Evolutionary conservation across 2,113 vertebrate species (phyloP), one percentile per base, ranked within the genome.

Genomic region (Rhineura floridana): DNA sequence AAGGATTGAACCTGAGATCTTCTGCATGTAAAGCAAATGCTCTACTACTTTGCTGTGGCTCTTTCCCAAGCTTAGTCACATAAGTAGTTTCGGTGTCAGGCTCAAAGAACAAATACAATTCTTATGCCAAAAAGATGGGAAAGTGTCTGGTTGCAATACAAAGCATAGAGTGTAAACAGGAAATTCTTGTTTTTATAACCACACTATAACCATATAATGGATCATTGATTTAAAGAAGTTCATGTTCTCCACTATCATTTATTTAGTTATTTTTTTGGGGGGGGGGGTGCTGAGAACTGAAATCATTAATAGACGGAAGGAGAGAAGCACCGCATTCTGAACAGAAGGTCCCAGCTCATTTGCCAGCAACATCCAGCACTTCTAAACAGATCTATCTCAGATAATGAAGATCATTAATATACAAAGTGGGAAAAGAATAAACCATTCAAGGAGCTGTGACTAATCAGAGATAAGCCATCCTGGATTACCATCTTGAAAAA

Each of bases 371-470:
- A 59, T 30, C 46, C 44, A 36, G 81, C 73, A 78, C 12, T 70
- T 77, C 46, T 55, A 88, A 87, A 84, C 55, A 92, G 46, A 88
- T 89, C 30, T 89, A 69, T 80, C 87, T 92, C 44, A 89, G 81
- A 89, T 90, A 89, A 78, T 63, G 2, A 63, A 33, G 87, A 65
- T 91, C 87, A 91, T 93, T 91, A 92, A 88, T 91, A 90, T 13
- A 83, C 62, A 87, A 91, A 91, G 30, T 84, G n/a, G 70, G 72
- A 88, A 88, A 72, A 72, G 63, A 93, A 88, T 75, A 89, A 91
- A 6, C 8, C 59, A 79, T 88, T 94, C 86, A 91, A 87, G 48
- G 36, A 89, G 84, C 63, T 83, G 46, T 90, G 50, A 91, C 90
- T 86, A 88, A 80, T 52, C 65, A 91, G 83, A 84, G 42, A 90